Conservation (phyloP, 2,113 vertebrate species). For the Sebastes schlegelii region DNA sequence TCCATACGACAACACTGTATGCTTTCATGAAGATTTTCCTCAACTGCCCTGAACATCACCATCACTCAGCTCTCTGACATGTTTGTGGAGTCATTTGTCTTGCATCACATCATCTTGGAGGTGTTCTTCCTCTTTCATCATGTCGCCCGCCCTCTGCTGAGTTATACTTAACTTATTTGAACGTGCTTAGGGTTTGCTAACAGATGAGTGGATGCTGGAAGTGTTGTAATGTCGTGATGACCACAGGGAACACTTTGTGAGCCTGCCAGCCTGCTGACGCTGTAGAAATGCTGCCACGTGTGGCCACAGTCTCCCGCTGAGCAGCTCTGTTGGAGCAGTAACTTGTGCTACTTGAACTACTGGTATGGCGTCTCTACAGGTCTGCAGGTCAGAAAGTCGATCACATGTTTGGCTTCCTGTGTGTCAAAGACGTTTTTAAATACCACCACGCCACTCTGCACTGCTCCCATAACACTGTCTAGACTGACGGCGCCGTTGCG, state of each 20-base stretch:
- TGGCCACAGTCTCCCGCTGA: not conserved
- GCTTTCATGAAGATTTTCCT: conserved; percentile 11
- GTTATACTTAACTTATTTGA: conserved; percentile 13
- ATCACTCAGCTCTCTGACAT: conserved; percentile 7
- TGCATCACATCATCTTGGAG: conserved; percentile 20
- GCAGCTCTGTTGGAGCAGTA: not conserved
- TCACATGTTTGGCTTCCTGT: not conserved
- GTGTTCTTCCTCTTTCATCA: conserved; percentile 16
- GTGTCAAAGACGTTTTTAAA: too few relatives aligned
- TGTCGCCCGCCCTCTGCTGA: not conserved
- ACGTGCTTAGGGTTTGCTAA: not conserved
- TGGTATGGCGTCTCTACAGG: too few relatives aligned
- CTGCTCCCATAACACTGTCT: too few relatives aligned
- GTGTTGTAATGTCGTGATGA: not conserved
- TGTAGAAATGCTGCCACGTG: not conserved
- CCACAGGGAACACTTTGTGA: not conserved
- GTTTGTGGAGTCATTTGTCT: conserved; percentile 31
- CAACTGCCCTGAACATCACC: not conserved
- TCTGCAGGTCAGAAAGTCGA: not conserved
- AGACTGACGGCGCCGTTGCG: too few relatives aligned
- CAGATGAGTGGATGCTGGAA: not conserved
- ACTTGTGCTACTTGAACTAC: not conserved
- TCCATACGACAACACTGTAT: not conserved
- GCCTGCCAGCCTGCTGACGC: too few relatives aligned
- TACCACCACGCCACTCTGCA: too few relatives aligned